Evolutionary conservation across 2,113 vertebrate species (phyloP), one percentile per base, ranked within the genome.

Genomic region (Stigmatopora argus): DNA sequence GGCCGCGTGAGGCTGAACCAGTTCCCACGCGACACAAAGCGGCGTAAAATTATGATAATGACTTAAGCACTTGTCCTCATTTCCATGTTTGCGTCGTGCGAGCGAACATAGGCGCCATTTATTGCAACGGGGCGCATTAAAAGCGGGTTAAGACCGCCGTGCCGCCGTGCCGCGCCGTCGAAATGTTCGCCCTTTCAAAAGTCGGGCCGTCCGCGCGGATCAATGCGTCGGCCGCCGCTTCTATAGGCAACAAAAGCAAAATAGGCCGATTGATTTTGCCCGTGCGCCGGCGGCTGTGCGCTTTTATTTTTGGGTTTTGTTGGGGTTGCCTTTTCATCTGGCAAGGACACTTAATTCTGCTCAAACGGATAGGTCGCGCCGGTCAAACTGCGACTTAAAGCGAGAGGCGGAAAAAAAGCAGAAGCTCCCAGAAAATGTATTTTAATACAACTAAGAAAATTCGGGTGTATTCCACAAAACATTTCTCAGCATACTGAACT

Each of bases 11-110:
- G 83, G 85, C 83, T 88, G 87, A 89, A 88, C 88, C 85, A 88
- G 84, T 89, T 89, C 87, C 87, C 88, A 89, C 83, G 81, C 74
- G 86, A 85, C 78, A 87, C 87, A 90, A 89, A 85, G 84, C 86
- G 87, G 88, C 88, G 89, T 88, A 88, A 86, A 89, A 88, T 90
- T 87, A 89, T 87, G 85, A 85, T 90, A 90, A 90, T 90, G 87
- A 86, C 84, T 89, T 90, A 86, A 86, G 83, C 77, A 85, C 78
- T 87, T 87, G 86, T 89, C 87, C 87, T 85, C 85, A 86, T 89
- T 91, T 90, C 74, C 88, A 81, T 83, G 81, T 83, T 79, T 78
- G 66, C 83, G 73, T 17, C 19, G 66, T 68, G 71, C 71, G 78
- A 78, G 75, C 67, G 52, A 74, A 75, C 60, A 59, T 57, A 71